These are phyloP conservation scores for Pagrus major DNA, from an alignment of 2,113 vertebrate genomes.

Conservation along the genomic window DNA sequence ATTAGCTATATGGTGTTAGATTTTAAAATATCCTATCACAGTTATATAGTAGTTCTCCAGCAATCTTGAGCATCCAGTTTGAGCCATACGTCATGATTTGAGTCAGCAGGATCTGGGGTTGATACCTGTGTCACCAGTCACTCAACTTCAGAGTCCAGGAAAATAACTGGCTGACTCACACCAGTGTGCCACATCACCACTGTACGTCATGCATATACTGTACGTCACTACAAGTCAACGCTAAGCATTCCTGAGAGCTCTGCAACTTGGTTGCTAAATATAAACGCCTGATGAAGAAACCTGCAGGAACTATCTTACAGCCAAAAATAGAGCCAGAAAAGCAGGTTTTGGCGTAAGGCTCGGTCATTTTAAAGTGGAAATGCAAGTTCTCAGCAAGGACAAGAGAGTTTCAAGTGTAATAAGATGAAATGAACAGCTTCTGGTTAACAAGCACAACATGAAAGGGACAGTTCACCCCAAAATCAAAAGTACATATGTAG, in stretches of 20 bases:
- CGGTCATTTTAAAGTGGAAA: not conserved
- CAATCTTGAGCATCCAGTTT: conserved; percentile 11
- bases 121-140: conserved; percentile 31
- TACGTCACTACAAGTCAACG: no score
- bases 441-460: not conserved
- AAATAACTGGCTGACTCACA: conserved; percentile 27
- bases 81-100: not conserved
- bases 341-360: not conserved
- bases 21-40: not conserved
- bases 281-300: not conserved
- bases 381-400: no score
- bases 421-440: not conserved
- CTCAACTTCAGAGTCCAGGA: not conserved
- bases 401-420: not conserved
- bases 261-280: not conserved
- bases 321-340: not conserved
- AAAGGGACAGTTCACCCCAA: no score
- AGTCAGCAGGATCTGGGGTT: not conserved
- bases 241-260: conserved; percentile 9
- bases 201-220: not conserved
- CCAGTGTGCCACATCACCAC: not conserved
- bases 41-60: not conserved
- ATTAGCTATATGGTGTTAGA: not conserved
- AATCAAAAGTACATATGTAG: no score
- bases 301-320: not conserved